Conservation (phyloP, 2,113 vertebrate genomes). For the Stegastes partitus region DNA sequence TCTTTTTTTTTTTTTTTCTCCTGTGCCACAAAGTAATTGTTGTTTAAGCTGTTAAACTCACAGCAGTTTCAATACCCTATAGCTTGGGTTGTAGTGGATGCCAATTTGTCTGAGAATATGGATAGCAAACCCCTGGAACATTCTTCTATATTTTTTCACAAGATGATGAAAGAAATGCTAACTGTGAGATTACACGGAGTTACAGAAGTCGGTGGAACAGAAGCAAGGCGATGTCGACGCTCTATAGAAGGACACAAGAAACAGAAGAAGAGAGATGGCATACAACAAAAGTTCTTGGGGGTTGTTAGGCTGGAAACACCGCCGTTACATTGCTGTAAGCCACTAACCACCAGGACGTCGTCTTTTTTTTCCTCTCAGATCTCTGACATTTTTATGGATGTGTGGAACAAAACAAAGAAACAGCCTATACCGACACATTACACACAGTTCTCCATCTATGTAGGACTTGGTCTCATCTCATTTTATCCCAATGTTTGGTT, state of each 20-base stretch:
- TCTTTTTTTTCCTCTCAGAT: no score
- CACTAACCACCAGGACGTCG: no score
- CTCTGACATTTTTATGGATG: no score
- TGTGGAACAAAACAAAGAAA: no score
- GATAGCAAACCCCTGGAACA: not conserved
- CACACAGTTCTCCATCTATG: no score
- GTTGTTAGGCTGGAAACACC: not conserved
- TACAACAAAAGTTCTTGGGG: not conserved
- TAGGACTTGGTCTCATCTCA: no score
- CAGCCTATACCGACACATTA: no score
- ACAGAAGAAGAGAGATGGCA: not conserved
- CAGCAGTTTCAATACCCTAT: not conserved
- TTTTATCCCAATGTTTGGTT: no score
- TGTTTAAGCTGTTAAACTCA: not conserved
- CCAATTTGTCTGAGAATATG: conserved; percentile 6
- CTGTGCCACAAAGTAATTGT: not conserved
- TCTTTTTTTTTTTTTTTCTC: not conserved
- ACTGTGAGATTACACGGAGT: not conserved
- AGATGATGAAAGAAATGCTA: not conserved
- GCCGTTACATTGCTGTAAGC: no score
- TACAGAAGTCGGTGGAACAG: not conserved
- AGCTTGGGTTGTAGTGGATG: not conserved
- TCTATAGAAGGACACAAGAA: not conserved
- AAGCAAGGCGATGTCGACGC: not conserved
- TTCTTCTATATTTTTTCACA: not conserved